Base-by-base conservation (phyloP, 2,888 invertebrate species). In the Enchytraeus crypticus region DNA sequence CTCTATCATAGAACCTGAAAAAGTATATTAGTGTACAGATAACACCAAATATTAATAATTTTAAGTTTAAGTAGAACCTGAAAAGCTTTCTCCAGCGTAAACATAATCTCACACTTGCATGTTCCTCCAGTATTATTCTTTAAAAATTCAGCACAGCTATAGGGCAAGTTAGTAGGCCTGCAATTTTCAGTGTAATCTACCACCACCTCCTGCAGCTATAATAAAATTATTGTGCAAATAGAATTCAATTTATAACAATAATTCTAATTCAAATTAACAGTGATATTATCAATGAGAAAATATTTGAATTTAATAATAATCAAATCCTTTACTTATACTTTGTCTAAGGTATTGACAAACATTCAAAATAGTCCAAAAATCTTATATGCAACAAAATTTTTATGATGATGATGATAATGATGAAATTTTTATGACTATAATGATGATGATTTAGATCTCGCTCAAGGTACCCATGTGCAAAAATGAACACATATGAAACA, bases 141-240 rank as follows among this genome's bases (percentile, higher is more conserved):
- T 8, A 62, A n/a, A 30, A 59, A 21, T 5, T 59, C 54, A 33
- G 57, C 53, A 29, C 62, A 62, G 5, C 45, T 59, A 27, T n/a
- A 38, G 3, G 4, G 33, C 18, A 26, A 14, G 27, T 55, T 38
- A 14, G 21, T 21, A 2, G 54, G 43, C 8, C 27, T 30, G 51
- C 60, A 60, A 38, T 33, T 32, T 30, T 55, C 18, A 0, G 63
- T 63, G 58, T 63, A 62, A 30, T 62, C 49, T 5, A 62, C 38
- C 23, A 30, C 32, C 11, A 61, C 33, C 47, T 62, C 62, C 26
- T 54, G 56, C 21, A 62, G 38, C 62, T 62, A 34, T 14, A 8
- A 34, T 29, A 26, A 26, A 29, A 29, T 32, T 51, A 14, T 21
- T 51, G 33, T 5, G 38, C 29, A 18, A 3, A 51, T n/a, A 51